These are phyloP conservation scores for Microctonus aethiopoides DNA, from an alignment of 2,888 invertebrate species.

Conservation along the genomic window DNA sequence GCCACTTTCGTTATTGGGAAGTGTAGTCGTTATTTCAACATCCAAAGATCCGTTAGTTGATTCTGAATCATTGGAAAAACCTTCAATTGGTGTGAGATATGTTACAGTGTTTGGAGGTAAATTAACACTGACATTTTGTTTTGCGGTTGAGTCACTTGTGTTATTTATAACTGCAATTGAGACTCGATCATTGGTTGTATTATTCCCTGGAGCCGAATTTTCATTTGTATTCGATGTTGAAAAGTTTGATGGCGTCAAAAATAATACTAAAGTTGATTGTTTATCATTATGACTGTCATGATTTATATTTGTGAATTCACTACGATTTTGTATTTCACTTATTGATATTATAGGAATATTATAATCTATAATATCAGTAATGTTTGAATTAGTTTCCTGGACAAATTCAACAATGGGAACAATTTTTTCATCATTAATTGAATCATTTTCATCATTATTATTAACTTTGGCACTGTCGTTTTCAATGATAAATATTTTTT, in stretches of 20 bases:
- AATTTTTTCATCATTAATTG: slow-evolving; percentile 27
- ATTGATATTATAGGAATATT: slow-evolving; percentile 47
- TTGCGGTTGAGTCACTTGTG: slow-evolving; percentile 39
- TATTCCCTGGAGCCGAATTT: slow-evolving; percentile 27
- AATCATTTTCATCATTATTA: slow-evolving; percentile 4
- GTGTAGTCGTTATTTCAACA: background rate
- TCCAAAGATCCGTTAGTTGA: slow-evolving; percentile 36
- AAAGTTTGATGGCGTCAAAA: slow-evolving; percentile 50
- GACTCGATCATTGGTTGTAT: slow-evolving; percentile 38
- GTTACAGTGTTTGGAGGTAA: slow-evolving; percentile 26
- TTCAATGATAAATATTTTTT: slow-evolving; percentile 39
- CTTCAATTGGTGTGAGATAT: slow-evolving; percentile 1
- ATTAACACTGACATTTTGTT: slow-evolving; percentile 43
- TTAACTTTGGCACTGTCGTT: slow-evolving; percentile 38
- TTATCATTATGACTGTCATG: background rate
- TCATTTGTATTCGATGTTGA: slow-evolving; percentile 33
- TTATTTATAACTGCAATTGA: slow-evolving; percentile 40
- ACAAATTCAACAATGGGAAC: slow-evolving; percentile 54
- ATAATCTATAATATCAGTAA: slow-evolving; percentile 53
- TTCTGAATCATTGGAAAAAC: slow-evolving; percentile 39
- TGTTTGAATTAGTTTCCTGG: slow-evolving; percentile 50
- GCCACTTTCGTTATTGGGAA: background rate
- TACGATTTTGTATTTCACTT: slow-evolving; percentile 6
- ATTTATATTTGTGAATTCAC: background rate
- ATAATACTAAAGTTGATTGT: slow-evolving; percentile 50